Base-by-base conservation (phyloP, 2,113 vertebrate genomes). In the Corapipo altera region DNA sequence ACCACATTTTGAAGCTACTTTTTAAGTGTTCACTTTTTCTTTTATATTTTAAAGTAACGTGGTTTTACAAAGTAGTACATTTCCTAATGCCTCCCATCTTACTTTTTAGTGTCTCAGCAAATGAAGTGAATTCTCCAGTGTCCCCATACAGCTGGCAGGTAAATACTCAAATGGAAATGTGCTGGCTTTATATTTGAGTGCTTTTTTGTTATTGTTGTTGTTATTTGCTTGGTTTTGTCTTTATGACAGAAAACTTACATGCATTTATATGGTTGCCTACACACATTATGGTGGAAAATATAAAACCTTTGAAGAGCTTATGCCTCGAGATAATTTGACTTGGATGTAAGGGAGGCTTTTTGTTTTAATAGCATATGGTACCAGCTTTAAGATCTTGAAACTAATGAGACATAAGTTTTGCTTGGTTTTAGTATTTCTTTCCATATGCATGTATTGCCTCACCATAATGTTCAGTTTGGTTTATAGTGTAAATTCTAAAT, bases 121-220 rank as follows among this genome's bases (percentile, higher is more conserved):
- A 99, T 95, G 99, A 99, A 96, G 98, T 97, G 84, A 99, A 98
- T 67, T 99, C 98, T 41, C 97, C 98, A 6, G 97, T 98, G 23
- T 98, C 98, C 48, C 96, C 98, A 6, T 97, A 98, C 49, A 98
- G 96, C 79, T 99, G 98, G 97, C 99, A 99, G 99, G 99, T 99
- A 98, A 96, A 86, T 65, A 59, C 2, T 41, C 14, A 61, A 44
- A 37, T 32, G 11, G 32, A 23, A 61, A 78, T 52, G 12, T 76
- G 10, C 0, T 78, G 32, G 15, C 8, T 61, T 75, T 17, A 4
- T 73, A 41, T 43, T 48, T 27, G 13, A 61, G 26, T 73, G 30
- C 7, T 20, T 44, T 77, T 7, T 16, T 37, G 3, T 12, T 41
- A 12, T 43, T n/a, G 3, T 37, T 48, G 20, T 15, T 84, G 27